Evolutionary conservation across 2,113 vertebrate species (phyloP), one percentile per base, ranked within the genome.

Genomic region (Silurus asotus): DNA sequence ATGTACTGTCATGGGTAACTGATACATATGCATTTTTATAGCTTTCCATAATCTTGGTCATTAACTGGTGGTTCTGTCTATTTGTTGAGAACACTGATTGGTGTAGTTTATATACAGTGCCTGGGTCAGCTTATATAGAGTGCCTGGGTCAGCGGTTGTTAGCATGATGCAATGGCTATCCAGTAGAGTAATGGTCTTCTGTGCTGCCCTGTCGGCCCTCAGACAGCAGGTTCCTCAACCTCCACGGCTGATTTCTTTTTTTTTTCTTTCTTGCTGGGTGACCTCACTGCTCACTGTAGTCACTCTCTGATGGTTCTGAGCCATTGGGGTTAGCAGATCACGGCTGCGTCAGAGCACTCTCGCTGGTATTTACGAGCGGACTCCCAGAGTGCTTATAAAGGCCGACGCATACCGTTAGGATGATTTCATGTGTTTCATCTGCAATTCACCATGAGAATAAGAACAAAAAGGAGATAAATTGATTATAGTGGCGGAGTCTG

Each of bases 351-450:
- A 51, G 28, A 78, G 25, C 58, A 28, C 87, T 65, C 17, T 58
- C 17, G 14, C 20, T 74, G 62, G 58, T 76, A 75, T 88, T 88
- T 74, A 87, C 19, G 59, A 70, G 48, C 17, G 20, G 10, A 11
- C 51, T 81, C 58, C 67, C 84, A 69, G 23, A 9, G 48, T 9
- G 28, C 69, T 72, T 3, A 4, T 75, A 28, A 84, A 7, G 4
- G 49, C 19, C 25, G n/a, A 62, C 81, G 72, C 5, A 72, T 82
- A 77, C 84, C 83, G 61, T 89, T 82, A 82, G 56, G 62, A 87
- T 78, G 82, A 72, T 82, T 84, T 87, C 69, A 82, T 25, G 23
- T n/a, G 62, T 85, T 82, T 88, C 69, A 85, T 23, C 8, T 45
- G 77, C 77, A 11, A 2, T 59, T 59, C 77, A 45, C 28, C 45